phyloP scores from a whole-genome alignment of 2,113 vertebrate genomes.

The Lipophrys pholis region DNA sequence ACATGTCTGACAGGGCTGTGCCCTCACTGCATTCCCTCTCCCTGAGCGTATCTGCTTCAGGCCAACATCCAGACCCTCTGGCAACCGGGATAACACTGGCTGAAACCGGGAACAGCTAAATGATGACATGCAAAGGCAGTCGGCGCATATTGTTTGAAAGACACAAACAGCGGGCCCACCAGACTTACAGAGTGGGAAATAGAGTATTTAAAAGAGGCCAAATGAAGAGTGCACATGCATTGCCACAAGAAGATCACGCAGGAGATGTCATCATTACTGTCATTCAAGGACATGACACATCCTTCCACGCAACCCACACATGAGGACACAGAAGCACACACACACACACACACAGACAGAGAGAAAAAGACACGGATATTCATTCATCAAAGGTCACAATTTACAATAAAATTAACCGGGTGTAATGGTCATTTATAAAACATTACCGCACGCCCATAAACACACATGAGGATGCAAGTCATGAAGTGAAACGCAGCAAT shows the following conservation, averaged over 20 bases:
- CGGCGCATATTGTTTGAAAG: constrained; percentile 39
- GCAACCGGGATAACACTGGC: constrained; percentile 48
- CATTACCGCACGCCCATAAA: not conserved
- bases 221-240: constrained; percentile 25
- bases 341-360: not conserved
- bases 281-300: constrained; percentile 29
- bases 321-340: not conserved
- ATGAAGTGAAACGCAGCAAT: not conserved
- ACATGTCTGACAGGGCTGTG: constrained; percentile 65
- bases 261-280: constrained; percentile 14
- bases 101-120: constrained; percentile 46
- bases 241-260: constrained; percentile 15
- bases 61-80: constrained; percentile 53
- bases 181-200: constrained; percentile 22
- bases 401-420: constrained; percentile 18
- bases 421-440: constrained; percentile 13
- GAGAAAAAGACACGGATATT: not conserved
- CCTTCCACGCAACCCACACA: constrained; percentile 10
- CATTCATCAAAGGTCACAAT: constrained; percentile 21
- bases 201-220: constrained; percentile 5
- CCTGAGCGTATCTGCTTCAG: constrained; percentile 39
- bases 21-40: constrained; percentile 37
- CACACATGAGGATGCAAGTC: constrained; percentile 3
- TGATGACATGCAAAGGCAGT: constrained; percentile 43
- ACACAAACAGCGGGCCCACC: constrained; percentile 9